These are phyloP conservation scores for Diadophis punctatus DNA, from an alignment of 2,113 vertebrate genomes.

Conservation along the genomic window DNA sequence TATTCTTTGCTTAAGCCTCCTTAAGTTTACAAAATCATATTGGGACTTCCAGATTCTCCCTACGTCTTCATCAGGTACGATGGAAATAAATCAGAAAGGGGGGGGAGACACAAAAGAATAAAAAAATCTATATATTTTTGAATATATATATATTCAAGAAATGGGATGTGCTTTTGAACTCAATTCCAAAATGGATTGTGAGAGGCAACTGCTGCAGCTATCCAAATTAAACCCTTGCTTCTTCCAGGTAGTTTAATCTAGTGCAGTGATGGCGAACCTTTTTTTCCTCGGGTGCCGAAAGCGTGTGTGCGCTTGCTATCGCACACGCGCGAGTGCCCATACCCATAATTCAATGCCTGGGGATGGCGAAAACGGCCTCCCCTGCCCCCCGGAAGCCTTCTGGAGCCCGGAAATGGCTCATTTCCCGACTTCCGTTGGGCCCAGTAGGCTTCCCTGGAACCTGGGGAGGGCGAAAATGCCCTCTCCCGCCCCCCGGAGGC, in stretches of 20 bases:
- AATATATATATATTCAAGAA: not conserved
- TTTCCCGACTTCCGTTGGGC: too few relatives aligned
- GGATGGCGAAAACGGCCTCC: too few relatives aligned
- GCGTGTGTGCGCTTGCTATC: too few relatives aligned
- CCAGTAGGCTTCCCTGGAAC: too few relatives aligned
- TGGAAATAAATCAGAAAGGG: not conserved
- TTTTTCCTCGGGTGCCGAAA: too few relatives aligned
- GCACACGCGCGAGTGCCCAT: too few relatives aligned
- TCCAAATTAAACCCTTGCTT: not conserved
- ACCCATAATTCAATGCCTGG: too few relatives aligned
- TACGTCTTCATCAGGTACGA: not conserved
- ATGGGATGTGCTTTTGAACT: not conserved
- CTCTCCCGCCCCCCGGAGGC: too few relatives aligned
- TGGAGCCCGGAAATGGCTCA: too few relatives aligned
- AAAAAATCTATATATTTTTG: not conserved
- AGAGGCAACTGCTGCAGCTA: not conserved
- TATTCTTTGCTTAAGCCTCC: not conserved
- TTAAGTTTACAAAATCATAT: not conserved
- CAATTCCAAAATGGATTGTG: not conserved
- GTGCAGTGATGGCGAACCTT: too few relatives aligned
- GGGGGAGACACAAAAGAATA: not conserved
- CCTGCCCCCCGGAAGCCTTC: too few relatives aligned
- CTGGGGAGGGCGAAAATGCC: too few relatives aligned
- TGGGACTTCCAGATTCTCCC: not conserved
- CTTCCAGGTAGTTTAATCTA: conserved; percentile 39